Evolutionary conservation across 1,140 invertebrate species (phyloP), one percentile per base, ranked within the genome.

Genomic region (Microplitis mediator): DNA sequence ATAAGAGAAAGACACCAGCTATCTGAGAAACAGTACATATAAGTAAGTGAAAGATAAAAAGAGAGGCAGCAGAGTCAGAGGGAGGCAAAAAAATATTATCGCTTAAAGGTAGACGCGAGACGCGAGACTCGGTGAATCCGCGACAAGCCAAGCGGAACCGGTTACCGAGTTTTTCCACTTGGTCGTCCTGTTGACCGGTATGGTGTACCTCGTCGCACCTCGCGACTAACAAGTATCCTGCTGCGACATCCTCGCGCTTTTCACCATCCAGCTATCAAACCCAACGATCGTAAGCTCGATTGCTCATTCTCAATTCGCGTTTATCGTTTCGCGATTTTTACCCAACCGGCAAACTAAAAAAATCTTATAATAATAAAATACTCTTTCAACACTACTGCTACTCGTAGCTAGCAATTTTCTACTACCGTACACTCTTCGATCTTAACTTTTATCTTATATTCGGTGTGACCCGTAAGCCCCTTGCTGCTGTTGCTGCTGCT

Each of bases 91-190:
- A 34, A 72, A 72, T 23, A 1, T 71, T 50, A 51, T 62, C 63
- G 35, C 8, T 63, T 71, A 65, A 64, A 64, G 62, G 63, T 66
- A 66, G 64, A 14, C 64, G 61, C 69, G 61, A 66, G 64, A 14
- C 64, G 61, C 69, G 61, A 31, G 35, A 66, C 70, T 60, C 32
- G 61, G 60, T 52, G 45, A 66, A 65, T 72, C 62, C 36, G 62
- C 62, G 32, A 45, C 62, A n/a, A 31, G 14, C 63, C 65, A 54
- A n/a, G 65, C 16, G 56, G 65, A 72, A 72, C 71, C 71, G 71
- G 71, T 72, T 72, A 34, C 64, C 23, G 54, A 66, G 65, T 45
- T 72, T 72, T 72, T 72, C 65, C 64, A 67, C 58, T 16, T 50
- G 13, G 36, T 67, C 50, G 11, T 67, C 65, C 39, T 51, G 32